phyloP scores from a whole-genome alignment of 2,797 vertebrate species.

The Pipistrellus pipistrellus region DNA sequence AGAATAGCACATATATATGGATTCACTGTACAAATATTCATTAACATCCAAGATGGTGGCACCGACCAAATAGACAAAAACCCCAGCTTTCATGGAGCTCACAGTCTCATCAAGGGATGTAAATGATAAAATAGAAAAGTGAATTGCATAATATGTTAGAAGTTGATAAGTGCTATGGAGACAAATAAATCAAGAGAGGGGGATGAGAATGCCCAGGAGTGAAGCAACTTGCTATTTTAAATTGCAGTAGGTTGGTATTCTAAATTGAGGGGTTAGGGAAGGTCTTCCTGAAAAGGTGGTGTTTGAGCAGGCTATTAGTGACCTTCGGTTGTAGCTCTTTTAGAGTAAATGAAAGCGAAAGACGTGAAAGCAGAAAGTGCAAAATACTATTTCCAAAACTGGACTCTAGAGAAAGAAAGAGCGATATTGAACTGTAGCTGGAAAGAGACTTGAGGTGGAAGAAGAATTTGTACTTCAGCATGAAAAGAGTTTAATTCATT shows the following conservation, averaged over 20 bases:
- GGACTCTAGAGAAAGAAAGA: neutral
- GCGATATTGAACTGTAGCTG: neutral
- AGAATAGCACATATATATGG: neutral
- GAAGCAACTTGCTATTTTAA: neutral
- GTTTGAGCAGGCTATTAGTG: slow-evolving; percentile 6
- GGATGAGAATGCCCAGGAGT: neutral
- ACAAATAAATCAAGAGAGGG: neutral
- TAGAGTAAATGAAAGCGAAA: slow-evolving; percentile 31
- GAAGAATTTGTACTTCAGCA: neutral
- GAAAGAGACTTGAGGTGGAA: neutral
- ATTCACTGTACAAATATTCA: neutral
- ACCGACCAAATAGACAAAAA: neutral
- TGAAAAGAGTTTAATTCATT: neutral
- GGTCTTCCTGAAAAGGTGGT: neutral
- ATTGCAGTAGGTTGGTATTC: neutral
- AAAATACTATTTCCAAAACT: neutral
- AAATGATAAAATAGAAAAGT: neutral
- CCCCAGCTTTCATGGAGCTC: neutral
- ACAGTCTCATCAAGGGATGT: neutral
- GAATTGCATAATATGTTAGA: neutral
- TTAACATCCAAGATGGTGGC: neutral
- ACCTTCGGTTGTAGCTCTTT: slow-evolving; percentile 31
- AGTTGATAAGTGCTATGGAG: neutral
- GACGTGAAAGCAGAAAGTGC: slow-evolving; percentile 22
- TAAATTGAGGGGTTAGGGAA: slow-evolving; percentile 25